These are phyloP conservation scores for Lucinisca nassula DNA, from an alignment of 2,888 invertebrate genomes.

Conservation along the genomic window DNA sequence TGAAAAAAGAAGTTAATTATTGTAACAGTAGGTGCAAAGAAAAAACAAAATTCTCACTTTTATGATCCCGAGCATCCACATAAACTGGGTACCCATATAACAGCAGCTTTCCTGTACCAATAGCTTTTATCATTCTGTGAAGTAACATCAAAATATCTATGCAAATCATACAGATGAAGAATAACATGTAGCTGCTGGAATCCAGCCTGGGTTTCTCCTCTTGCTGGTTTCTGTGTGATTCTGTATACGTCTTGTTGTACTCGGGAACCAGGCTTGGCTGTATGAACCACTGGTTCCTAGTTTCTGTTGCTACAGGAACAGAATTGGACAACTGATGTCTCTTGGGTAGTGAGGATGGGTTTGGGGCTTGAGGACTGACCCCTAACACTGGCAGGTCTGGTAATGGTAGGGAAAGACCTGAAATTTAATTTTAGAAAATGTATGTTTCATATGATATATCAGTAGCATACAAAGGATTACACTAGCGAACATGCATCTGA, in stretches of 20 bases:
- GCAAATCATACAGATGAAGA: slow-evolving; percentile 79
- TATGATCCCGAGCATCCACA: slow-evolving; percentile 83
- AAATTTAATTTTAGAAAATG: too few species aligned
- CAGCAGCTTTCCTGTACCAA: slow-evolving; percentile 83
- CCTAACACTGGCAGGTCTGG: slow-evolving; percentile 66
- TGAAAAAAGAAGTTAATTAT: too few species aligned
- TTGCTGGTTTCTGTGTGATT: background rate
- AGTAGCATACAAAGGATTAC: too few species aligned
- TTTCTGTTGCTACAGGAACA: slow-evolving; percentile 44
- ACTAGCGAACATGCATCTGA: too few species aligned
- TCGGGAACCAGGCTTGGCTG: slow-evolving; percentile 42
- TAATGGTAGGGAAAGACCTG: slow-evolving; percentile 73
- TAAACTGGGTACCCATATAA: slow-evolving; percentile 86
- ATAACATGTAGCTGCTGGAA: slow-evolving; percentile 59
- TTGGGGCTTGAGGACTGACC: background rate
- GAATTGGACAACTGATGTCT: background rate
- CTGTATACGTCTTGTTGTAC: background rate
- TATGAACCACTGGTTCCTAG: slow-evolving; percentile 71
- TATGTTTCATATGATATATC: too few species aligned
- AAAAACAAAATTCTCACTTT: slow-evolving; percentile 73
- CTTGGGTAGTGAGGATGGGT: slow-evolving; percentile 32
- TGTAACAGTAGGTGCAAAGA: too few species aligned
- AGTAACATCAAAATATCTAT: slow-evolving; percentile 85
- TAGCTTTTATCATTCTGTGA: slow-evolving; percentile 85
- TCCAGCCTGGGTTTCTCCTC: slow-evolving; percentile 47